phyloP scores from a whole-genome alignment of 2,888 invertebrate species.

The Blera fallax region DNA sequence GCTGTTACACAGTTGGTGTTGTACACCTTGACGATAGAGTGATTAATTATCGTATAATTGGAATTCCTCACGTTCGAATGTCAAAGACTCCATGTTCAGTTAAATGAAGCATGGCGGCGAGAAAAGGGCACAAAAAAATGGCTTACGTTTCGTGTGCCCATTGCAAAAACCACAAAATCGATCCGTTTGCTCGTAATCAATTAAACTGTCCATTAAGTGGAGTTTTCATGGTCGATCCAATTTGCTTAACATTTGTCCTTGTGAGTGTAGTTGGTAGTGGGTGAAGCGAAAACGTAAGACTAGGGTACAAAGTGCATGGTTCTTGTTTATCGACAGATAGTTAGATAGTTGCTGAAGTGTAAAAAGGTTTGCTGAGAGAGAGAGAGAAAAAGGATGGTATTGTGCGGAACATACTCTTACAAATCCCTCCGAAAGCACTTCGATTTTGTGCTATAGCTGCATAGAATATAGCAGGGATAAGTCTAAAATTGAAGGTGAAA shows the following conservation, averaged over 20 bases:
- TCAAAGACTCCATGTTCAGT: conserved; percentile 45
- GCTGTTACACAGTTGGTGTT: conserved; percentile 25
- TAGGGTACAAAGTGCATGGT: not conserved
- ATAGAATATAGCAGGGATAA: not conserved
- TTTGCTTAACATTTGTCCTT: conserved; percentile 63
- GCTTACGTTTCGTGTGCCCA: conserved; percentile 38
- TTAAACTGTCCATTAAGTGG: conserved; percentile 67
- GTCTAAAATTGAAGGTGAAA: not conserved
- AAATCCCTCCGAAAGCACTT: not conserved
- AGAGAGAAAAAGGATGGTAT: not conserved
- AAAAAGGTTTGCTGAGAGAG: not conserved
- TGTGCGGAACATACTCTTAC: not conserved
- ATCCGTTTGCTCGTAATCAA: conserved; percentile 64
- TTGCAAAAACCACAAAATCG: conserved; percentile 49
- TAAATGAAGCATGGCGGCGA: conserved; percentile 50
- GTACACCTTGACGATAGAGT: conserved; percentile 57
- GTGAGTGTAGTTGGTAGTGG: not conserved
- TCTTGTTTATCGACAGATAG: conserved; percentile 14
- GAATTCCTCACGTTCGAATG: conserved; percentile 62
- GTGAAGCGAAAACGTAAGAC: not conserved
- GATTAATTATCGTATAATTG: conserved; percentile 70
- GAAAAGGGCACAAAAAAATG: conserved; percentile 17
- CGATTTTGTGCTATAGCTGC: not conserved
- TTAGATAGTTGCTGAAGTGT: conserved; percentile 34
- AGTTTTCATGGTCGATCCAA: conserved; percentile 64